These are phyloP conservation scores for Melierax canorus DNA, from an alignment of 2,113 vertebrate genomes.

Conservation along the genomic window DNA sequence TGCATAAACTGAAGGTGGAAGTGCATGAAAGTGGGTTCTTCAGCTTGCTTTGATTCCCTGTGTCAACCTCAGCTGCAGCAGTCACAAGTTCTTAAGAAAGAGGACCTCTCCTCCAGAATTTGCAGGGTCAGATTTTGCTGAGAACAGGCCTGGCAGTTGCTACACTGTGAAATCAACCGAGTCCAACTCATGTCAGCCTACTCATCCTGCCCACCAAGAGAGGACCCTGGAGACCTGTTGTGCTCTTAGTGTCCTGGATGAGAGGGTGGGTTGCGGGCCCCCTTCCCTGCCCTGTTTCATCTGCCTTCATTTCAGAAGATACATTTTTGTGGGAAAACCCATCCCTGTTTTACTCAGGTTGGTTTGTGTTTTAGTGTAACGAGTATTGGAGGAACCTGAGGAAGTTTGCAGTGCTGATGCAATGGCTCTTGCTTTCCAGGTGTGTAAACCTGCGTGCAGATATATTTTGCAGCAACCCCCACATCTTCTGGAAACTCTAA, in stretches of 20 bases:
- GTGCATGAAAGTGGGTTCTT: not conserved
- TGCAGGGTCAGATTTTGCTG: not conserved
- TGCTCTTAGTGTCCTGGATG: not conserved
- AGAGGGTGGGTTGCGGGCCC: not conserved
- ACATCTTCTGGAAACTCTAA: not conserved
- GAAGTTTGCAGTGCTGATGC: not conserved
- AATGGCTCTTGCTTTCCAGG: not conserved
- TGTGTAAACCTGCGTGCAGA: fast-evolving
- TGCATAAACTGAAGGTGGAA: not conserved
- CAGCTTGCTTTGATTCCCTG: fast-evolving
- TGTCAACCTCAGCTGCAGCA: not conserved
- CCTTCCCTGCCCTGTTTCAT: fast-evolving
- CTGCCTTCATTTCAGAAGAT: not conserved
- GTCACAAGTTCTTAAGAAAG: not conserved
- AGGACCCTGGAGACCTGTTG: not conserved
- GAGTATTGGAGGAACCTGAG: fast-evolving
- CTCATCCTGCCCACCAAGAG: not conserved
- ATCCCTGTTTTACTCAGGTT: not conserved
- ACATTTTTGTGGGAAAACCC: not conserved
- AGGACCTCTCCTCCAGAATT: not conserved
- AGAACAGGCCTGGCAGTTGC: not conserved
- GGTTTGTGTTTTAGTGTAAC: not conserved
- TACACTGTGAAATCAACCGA: not conserved
- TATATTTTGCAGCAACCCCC: not conserved
- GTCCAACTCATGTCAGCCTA: not conserved